Evolutionary conservation across 92 coral and sea anemone species (phyloP), one percentile per base, ranked within the genome.

Genomic region (Paragorgia papillata): DNA sequence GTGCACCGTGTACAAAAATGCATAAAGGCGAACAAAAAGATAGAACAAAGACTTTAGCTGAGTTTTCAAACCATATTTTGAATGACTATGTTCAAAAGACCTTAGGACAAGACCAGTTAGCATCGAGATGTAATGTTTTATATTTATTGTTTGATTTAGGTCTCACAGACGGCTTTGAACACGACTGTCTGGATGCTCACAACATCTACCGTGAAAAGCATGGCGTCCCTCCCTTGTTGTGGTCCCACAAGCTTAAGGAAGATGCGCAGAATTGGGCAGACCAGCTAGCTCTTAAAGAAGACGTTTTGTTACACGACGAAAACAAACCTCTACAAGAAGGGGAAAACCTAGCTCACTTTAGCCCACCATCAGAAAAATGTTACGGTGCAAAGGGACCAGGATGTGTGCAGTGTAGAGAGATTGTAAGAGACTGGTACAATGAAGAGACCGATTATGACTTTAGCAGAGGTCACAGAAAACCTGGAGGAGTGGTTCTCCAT

Each of bases 191-290:
- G 14, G 92, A 95, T 22, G 94, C 99, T 1, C 99, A 95, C 62
- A 95, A 95, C 79, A 86, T 82, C 2, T 95, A 88, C 76, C 92
- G 99, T 1, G 87, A 92, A 9, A 85, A 85, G 57, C 97, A 95
- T 59, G 99, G 97, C n/a, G 99, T 91, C 25, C 90, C 97, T 0
- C 99, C 97, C 17, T 84, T 95, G 7, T 83, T 87, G 50, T 95
- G 99, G 99, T 95, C 99, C 60, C 80, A 49, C 44, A 88, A 87
- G 2, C 88, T 95, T 27, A 89, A 96, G 15, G 88, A 79, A 43
- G 88, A 90, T 18, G 99, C 99, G 32, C 99, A 95, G 81, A 80
- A 57, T 51, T 95, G 99, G 99, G 99, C 97, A 10, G 92, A 95
- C 71, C 84, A 86, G 26, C 84, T 95, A 20, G 99, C 99, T 8